Evolutionary conservation across 2,888 invertebrate species (phyloP).

Genomic region (Adela reaumurella): DNA sequence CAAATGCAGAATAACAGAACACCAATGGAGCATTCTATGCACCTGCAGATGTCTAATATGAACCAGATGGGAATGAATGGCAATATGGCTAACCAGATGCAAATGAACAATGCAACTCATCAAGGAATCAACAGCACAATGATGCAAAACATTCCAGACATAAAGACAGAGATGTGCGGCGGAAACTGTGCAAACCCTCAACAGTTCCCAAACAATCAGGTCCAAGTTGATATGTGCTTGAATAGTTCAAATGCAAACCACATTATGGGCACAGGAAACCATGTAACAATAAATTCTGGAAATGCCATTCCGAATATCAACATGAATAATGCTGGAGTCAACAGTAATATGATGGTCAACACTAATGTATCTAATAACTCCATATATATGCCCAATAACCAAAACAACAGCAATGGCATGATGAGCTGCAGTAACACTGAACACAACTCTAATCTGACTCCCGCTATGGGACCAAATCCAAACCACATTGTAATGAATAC

Average conservation of each 20-base stretch:
- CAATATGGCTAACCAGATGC: slow-evolving; percentile 33
- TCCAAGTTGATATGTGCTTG: slow-evolving; percentile 36
- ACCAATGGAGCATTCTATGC: slow-evolving; percentile 38
- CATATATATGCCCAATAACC: slow-evolving; percentile 30
- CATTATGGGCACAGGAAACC: slow-evolving; percentile 27
- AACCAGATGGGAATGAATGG: slow-evolving; percentile 43
- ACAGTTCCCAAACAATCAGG: slow-evolving; percentile 35
- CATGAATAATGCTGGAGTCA: slow-evolving; percentile 31
- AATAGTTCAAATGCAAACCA: slow-evolving; percentile 28
- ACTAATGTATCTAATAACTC: slow-evolving; percentile 28
- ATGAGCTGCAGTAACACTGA: slow-evolving; percentile 43
- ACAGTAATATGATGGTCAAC: slow-evolving; percentile 44
- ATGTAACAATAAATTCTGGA: not conserved
- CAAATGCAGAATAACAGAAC: slow-evolving; percentile 42
- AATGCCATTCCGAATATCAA: slow-evolving; percentile 43
- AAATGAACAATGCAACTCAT: slow-evolving; percentile 35
- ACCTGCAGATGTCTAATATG: slow-evolving; percentile 34
- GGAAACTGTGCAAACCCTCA: slow-evolving; percentile 38
- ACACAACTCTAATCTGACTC: slow-evolving; percentile 34
- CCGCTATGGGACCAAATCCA: slow-evolving; percentile 28
- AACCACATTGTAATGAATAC: slow-evolving; percentile 46
- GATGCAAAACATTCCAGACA: slow-evolving; percentile 48
- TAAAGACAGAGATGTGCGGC: slow-evolving; percentile 46
- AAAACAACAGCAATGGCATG: slow-evolving; percentile 35
- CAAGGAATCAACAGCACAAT: slow-evolving; percentile 37